A percentile compares a stretch with the other conserved stretches of the same genome.
Conservation (phyloP, 2,113 vertebrate species). For the Piaya cayana region DNA sequence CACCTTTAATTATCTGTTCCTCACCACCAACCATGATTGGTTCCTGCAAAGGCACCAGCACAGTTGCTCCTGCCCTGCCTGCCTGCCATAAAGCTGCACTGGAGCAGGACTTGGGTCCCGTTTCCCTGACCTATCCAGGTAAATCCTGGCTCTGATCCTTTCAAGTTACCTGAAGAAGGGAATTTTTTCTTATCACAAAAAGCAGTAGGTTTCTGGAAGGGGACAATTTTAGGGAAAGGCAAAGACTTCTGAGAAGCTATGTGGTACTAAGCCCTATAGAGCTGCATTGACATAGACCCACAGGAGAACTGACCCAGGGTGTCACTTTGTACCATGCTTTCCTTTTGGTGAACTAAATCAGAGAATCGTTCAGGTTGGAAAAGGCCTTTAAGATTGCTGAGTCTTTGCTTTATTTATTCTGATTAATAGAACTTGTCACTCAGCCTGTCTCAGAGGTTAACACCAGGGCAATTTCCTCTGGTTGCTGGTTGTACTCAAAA, state of each 20-base stretch:
- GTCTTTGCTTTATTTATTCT: conserved; percentile 18
- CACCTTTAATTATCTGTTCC: neutral
- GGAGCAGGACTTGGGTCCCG: neutral
- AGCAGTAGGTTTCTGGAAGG: neutral
- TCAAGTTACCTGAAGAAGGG: neutral
- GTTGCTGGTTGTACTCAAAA: neutral
- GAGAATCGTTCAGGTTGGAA: neutral
- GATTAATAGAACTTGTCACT: neutral
- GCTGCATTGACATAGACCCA: neutral
- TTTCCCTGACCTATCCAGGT: neutral
- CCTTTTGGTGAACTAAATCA: neutral
- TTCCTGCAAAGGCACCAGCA: neutral
- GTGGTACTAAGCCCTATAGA: neutral
- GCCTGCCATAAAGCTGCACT: neutral
- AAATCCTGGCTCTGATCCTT: neutral
- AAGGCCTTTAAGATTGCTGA: neutral
- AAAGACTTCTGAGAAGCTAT: neutral
- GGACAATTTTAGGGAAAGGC: neutral
- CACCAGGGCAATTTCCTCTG: neutral
- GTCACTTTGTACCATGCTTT: neutral
- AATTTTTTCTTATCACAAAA: neutral
- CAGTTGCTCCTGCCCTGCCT: neutral
- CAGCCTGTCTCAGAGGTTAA: neutral
- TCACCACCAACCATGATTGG: neutral
- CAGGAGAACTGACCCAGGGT: neutral